Conservation (phyloP, 2,113 vertebrate genomes). For the Zingel zingel region DNA sequence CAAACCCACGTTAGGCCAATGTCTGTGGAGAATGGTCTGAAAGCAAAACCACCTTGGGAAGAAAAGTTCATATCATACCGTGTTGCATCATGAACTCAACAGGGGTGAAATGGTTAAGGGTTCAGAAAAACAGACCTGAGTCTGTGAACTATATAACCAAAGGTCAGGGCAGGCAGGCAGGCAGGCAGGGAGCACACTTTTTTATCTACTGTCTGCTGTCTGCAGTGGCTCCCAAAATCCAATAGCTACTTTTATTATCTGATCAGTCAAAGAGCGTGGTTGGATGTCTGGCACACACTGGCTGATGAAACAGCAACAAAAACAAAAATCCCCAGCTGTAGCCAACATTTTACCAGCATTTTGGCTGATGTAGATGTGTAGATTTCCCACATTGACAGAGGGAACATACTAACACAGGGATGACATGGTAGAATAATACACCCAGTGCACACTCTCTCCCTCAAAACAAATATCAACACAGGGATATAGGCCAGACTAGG, state of each 20-base stretch:
- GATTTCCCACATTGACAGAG: slow-evolving; percentile 47
- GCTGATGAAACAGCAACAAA: slow-evolving; percentile 34
- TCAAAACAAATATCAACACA: slow-evolving; percentile 76
- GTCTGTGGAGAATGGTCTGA: slow-evolving; percentile 8
- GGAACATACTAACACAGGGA: slow-evolving; percentile 38
- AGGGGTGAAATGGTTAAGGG: slow-evolving; percentile 43
- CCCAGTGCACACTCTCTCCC: slow-evolving; percentile 55
- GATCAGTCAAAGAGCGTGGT: slow-evolving; percentile 39
- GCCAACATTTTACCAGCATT: slow-evolving; percentile 54
- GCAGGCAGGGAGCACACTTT: slow-evolving; percentile 20
- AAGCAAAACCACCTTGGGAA: slow-evolving; percentile 27
- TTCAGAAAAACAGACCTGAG: slow-evolving; percentile 58
- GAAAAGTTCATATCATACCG: slow-evolving; percentile 19
- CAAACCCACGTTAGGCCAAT: slow-evolving; percentile 16
- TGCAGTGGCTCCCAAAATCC: slow-evolving; percentile 37
- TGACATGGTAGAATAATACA: slow-evolving; percentile 53
- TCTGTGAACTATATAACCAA: slow-evolving; percentile 42
- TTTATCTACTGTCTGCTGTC: slow-evolving; percentile 22
- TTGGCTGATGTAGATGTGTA: slow-evolving; percentile 25
- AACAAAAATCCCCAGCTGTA: slow-evolving; percentile 42
- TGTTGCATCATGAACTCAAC: slow-evolving; percentile 36
- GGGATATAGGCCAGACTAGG: slow-evolving; percentile 57
- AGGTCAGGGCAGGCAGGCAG: neutral
- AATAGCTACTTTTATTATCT: slow-evolving; percentile 48
- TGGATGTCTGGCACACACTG: slow-evolving; percentile 47